Conservation (phyloP, 2,113 vertebrate species). For the Lepus timidus region DNA sequence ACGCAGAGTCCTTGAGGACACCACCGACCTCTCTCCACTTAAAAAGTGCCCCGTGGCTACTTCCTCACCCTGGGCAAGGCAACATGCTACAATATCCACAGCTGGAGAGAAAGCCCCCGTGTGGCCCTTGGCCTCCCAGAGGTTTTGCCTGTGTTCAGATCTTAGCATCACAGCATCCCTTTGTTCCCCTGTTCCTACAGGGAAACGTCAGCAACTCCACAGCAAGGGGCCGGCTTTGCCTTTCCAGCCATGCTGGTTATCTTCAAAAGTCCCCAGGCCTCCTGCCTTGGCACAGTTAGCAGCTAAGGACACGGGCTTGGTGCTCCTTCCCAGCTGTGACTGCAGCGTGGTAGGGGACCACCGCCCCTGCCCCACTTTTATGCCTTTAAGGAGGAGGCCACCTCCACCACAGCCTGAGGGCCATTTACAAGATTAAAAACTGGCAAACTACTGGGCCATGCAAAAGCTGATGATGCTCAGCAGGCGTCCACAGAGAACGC, state of each 20-base stretch:
- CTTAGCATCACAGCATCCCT: background rate
- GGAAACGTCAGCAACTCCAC: too few relatives aligned
- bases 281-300: background rate
- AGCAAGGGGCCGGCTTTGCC: rapidly evolving
- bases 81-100: background rate
- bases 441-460: rapidly evolving
- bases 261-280: background rate
- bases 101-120: background rate
- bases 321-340: background rate
- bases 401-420: background rate
- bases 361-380: background rate
- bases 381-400: background rate
- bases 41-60: background rate
- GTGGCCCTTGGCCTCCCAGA: background rate
- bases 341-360: background rate
- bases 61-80: background rate
- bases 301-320: background rate
- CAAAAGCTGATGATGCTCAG: background rate
- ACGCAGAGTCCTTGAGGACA: background rate
- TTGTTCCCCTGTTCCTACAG: background rate
- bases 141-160: background rate
- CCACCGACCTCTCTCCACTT: background rate
- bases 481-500: rapidly evolving
- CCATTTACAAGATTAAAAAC: background rate
- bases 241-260: background rate